phyloP scores from a whole-genome alignment of 2,888 invertebrate genomes.

The Amphipoea lucens region DNA sequence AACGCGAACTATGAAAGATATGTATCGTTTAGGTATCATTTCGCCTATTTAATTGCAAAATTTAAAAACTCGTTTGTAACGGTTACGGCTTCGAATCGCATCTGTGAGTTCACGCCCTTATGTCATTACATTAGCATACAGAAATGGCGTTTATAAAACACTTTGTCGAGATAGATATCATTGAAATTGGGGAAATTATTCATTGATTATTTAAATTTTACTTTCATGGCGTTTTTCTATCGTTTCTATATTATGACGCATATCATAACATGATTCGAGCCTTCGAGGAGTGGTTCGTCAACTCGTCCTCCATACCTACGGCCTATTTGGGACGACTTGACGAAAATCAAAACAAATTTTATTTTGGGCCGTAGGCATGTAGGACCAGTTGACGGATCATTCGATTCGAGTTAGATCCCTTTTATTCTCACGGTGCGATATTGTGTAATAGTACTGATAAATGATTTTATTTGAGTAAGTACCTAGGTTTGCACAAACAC shows the following conservation, averaged over 20 bases:
- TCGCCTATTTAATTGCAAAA: background rate
- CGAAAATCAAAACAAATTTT: no score
- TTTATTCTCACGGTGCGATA: no score
- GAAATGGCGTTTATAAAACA: background rate
- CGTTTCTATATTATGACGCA: background rate
- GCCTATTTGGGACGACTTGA: no score
- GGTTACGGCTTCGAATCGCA: background rate
- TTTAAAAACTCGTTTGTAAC: constrained; percentile 1
- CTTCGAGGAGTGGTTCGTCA: no score
- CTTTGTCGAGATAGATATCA: background rate
- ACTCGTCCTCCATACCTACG: no score
- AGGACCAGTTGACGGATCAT: no score
- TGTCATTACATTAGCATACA: background rate
- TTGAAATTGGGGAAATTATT: constrained; percentile 7
- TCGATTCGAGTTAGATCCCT: no score
- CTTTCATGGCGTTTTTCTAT: background rate
- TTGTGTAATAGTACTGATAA: no score
- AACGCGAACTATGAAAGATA: background rate
- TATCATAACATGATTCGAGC: background rate
- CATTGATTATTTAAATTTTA: constrained; percentile 1
- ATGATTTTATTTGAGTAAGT: no score
- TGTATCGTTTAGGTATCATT: background rate
- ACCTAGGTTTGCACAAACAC: no score
- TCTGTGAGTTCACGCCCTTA: background rate
- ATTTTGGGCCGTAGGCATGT: no score